phyloP scores from a whole-genome alignment of 2,797 vertebrate species.

The Serranus cabrilla region DNA sequence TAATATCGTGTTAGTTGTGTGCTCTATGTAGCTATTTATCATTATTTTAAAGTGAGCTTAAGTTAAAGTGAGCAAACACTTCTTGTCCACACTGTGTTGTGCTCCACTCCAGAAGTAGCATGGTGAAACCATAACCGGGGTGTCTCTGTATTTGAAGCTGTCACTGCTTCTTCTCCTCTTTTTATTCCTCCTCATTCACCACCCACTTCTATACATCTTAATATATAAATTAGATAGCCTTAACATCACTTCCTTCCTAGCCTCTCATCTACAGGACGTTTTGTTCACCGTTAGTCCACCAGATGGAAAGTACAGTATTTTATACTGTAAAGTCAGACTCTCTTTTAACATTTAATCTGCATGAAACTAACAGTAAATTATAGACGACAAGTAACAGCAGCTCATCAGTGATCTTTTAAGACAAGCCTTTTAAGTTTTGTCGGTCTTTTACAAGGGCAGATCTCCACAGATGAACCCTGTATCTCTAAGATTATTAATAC shows the following conservation, averaged over 20 bases:
- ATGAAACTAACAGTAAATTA: constrained; percentile 82
- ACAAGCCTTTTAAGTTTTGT: constrained; percentile 83
- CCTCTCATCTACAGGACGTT: constrained; percentile 53
- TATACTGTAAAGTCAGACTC: constrained; percentile 61
- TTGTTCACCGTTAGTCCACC: constrained; percentile 36
- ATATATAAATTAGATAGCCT: constrained; percentile 35
- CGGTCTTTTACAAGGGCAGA: constrained; percentile 80
- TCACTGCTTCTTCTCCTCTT: constrained; percentile 19
- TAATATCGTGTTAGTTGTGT: not conserved
- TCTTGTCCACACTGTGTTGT: not conserved
- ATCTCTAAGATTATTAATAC: constrained; percentile 84
- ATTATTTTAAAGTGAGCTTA: not conserved
- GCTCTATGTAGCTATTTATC: not conserved
- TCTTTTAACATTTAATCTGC: constrained; percentile 78
- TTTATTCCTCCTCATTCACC: constrained; percentile 19
- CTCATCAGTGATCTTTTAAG: constrained; percentile 83
- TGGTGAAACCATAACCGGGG: not conserved
- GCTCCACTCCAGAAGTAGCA: not conserved
- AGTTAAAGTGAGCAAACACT: not conserved
- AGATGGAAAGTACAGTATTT: constrained; percentile 57
- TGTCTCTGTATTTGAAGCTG: constrained; percentile 8
- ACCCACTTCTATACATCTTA: constrained; percentile 12
- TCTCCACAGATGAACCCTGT: constrained; percentile 82
- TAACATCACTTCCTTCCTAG: constrained; percentile 32
- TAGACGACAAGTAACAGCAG: constrained; percentile 82